These are phyloP conservation scores for Bruchidius siliquastri DNA, from an alignment of 2,888 invertebrate species.

Conservation along the genomic window DNA sequence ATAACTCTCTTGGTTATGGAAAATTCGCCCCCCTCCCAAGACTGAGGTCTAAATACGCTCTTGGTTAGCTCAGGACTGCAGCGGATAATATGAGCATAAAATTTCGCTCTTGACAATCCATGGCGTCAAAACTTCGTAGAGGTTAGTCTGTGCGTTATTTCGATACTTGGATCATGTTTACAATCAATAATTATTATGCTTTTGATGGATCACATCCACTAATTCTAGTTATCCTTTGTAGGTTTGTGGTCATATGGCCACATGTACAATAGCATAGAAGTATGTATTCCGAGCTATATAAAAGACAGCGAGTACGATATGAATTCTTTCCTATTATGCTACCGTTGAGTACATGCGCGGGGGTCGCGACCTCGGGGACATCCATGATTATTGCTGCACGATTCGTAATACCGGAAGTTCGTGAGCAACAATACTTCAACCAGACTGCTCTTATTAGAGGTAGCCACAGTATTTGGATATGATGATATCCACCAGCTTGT, in stretches of 20 bases:
- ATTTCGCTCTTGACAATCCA: too few relatives aligned
- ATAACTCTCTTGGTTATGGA: too few relatives aligned
- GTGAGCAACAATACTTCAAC: not conserved
- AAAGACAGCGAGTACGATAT: not conserved
- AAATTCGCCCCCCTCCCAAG: too few relatives aligned
- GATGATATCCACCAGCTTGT: not conserved
- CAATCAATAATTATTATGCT: too few relatives aligned
- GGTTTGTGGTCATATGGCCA: not conserved
- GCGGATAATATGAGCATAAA: too few relatives aligned
- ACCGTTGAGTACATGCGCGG: not conserved
- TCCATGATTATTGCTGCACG: not conserved
- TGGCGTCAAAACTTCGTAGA: too few relatives aligned
- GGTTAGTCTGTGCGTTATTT: too few relatives aligned
- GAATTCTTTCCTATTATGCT: not conserved
- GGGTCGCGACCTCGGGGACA: not conserved
- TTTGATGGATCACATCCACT: not conserved
- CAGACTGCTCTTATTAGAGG: not conserved
- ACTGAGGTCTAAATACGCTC: too few relatives aligned
- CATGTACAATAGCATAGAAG: not conserved
- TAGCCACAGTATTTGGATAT: not conserved
- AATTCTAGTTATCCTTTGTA: not conserved
- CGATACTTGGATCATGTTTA: too few relatives aligned
- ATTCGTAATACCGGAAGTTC: not conserved
- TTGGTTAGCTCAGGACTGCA: too few relatives aligned
- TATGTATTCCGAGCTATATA: not conserved